phyloP scores from a whole-genome alignment of 2,797 vertebrate species.

The Pogoniulus pusillus region DNA sequence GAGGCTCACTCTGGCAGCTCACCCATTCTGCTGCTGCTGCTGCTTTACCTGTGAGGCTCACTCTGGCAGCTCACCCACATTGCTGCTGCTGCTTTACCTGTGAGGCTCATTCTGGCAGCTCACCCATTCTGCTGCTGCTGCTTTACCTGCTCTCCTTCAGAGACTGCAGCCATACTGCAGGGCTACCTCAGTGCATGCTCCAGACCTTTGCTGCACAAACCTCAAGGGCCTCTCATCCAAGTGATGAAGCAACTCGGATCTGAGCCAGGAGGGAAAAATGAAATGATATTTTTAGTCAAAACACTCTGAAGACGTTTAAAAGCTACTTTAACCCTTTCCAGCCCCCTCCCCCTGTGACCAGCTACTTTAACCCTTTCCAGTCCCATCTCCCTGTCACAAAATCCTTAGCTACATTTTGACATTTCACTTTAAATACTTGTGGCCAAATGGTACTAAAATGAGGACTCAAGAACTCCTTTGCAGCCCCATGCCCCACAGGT shows the following conservation, averaged over 20 bases:
- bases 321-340: not conserved
- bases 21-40: too few species aligned
- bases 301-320: not conserved
- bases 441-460: not conserved
- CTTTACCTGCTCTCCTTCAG: not conserved
- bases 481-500: not conserved
- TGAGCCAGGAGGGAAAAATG: not conserved
- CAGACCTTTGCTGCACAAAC: not conserved
- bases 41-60: too few species aligned
- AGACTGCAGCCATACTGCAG: not conserved
- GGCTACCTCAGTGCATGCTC: slow-evolving; percentile 1
- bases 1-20: slow-evolving; percentile 33
- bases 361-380: not conserved
- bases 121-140: not conserved
- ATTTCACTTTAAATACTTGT: not conserved
- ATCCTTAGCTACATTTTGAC: not conserved
- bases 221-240: not conserved
- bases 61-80: slow-evolving; percentile 19
- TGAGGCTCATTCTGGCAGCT: slow-evolving; percentile 29
- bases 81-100: too few species aligned
- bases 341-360: too few species aligned
- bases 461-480: not conserved
- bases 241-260: not conserved
- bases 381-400: rapidly evolving
- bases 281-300: not conserved